Conservation (phyloP, 2,888 invertebrate genomes). For the Pantelozetes paolii region DNA sequence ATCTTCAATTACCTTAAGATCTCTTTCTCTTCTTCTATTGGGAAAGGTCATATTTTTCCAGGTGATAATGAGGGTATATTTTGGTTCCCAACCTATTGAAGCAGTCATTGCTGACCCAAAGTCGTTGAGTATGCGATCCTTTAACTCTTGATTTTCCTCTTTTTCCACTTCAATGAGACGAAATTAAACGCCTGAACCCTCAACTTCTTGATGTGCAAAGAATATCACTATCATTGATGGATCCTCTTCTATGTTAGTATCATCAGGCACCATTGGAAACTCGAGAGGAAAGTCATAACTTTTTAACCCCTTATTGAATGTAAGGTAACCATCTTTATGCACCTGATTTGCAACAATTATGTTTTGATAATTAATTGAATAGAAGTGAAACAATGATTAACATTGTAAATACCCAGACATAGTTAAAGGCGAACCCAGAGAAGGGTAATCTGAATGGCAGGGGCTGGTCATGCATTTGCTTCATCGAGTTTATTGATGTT, state of each 20-base stretch:
- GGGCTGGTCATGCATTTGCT: slow-evolving; percentile 80
- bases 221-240: slow-evolving; percentile 88
- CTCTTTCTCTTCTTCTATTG: slow-evolving; percentile 44
- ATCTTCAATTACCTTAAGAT: slow-evolving; percentile 39
- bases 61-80: slow-evolving; percentile 81
- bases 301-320: slow-evolving; percentile 84
- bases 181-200: slow-evolving; percentile 70
- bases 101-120: slow-evolving; percentile 58
- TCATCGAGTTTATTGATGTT: slow-evolving; percentile 74
- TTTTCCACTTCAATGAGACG: slow-evolving; percentile 54
- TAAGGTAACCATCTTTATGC: slow-evolving; percentile 74
- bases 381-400: background rate
- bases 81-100: slow-evolving; percentile 81
- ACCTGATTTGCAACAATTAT: slow-evolving; percentile 56
- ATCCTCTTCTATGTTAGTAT: slow-evolving; percentile 67
- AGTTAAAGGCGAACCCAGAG: slow-evolving; percentile 86
- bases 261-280: slow-evolving; percentile 61
- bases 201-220: slow-evolving; percentile 46
- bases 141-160: slow-evolving; percentile 44
- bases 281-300: slow-evolving; percentile 73
- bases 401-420: slow-evolving; percentile 77
- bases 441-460: slow-evolving; percentile 89
- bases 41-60: slow-evolving; percentile 95
- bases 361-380: background rate
- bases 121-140: slow-evolving; percentile 46